These are phyloP conservation scores for Emys orbicularis DNA, from an alignment of 2,797 vertebrate species.

Conservation along the genomic window DNA sequence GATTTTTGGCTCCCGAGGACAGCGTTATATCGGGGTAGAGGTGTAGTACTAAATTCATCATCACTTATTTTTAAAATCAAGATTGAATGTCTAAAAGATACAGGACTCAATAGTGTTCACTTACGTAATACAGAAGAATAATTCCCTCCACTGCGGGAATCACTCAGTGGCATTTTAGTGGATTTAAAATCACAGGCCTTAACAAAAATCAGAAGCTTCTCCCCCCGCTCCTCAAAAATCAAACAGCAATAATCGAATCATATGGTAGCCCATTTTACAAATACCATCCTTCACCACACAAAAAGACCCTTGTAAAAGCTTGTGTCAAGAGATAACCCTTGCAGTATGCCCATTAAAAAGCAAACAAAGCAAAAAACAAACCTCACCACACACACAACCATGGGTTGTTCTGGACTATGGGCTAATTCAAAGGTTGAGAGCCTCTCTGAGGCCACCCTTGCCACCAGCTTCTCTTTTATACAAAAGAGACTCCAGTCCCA, in stretches of 20 bases:
- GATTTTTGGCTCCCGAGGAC: too few species aligned
- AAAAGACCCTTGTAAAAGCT: neutral
- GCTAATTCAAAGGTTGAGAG: neutral
- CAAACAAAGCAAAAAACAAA: neutral
- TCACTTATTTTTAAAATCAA: neutral
- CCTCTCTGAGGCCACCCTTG: neutral
- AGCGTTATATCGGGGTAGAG: too few species aligned
- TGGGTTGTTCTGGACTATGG: neutral
- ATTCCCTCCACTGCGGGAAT: neutral
- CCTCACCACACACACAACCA: neutral
- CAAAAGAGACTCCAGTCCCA: neutral
- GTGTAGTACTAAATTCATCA: neutral
- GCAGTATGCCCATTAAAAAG: neutral
- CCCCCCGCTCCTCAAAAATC: too few species aligned
- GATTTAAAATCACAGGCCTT: too few species aligned
- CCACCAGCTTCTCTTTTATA: neutral
- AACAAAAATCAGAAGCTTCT: too few species aligned
- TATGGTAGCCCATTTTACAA: too few species aligned
- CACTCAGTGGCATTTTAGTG: neutral
- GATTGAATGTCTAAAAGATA: neutral
- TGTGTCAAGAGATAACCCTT: neutral
- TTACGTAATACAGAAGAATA: too few species aligned
- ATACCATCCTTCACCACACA: neutral
- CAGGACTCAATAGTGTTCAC: neutral
- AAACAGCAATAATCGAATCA: too few species aligned